These are phyloP conservation scores for Lonchura striata DNA, from an alignment of 2,113 vertebrate species.

Conservation along the genomic window DNA sequence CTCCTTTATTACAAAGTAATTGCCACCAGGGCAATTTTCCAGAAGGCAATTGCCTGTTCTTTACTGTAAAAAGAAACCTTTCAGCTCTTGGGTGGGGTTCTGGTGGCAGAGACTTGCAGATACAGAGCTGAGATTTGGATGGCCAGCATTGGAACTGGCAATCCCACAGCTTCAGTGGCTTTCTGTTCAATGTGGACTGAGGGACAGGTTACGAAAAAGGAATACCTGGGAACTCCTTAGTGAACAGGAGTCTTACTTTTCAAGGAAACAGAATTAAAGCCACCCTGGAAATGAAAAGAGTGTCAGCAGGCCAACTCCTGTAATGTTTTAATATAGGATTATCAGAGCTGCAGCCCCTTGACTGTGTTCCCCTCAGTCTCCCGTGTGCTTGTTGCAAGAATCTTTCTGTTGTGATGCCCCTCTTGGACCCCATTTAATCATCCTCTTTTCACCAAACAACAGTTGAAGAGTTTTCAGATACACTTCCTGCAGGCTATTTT, in stretches of 20 bases:
- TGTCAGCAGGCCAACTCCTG: neutral
- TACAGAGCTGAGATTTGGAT: neutral
- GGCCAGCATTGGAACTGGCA: neutral
- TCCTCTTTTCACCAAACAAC: neutral
- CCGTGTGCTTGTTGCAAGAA: neutral
- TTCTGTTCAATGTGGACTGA: neutral
- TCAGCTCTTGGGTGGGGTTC: neutral
- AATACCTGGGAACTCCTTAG: neutral
- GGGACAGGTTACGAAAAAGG: neutral
- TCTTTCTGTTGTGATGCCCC: neutral
- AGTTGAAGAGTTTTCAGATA: neutral
- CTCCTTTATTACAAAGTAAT: neutral
- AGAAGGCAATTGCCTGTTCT: neutral
- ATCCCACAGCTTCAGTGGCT: neutral
- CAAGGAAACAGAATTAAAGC: neutral
- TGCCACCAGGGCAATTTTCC: neutral
- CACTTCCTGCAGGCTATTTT: neutral
- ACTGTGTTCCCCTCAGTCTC: neutral
- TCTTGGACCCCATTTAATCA: neutral
- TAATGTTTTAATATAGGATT: neutral
- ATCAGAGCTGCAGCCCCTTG: neutral
- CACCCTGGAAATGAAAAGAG: neutral
- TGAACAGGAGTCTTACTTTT: neutral
- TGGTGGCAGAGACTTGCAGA: neutral
- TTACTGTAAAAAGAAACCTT: neutral